Base-by-base conservation (phyloP, 37 sponge, comb jelly and placozoan genomes). In the Amphimedon queenslandica region DNA sequence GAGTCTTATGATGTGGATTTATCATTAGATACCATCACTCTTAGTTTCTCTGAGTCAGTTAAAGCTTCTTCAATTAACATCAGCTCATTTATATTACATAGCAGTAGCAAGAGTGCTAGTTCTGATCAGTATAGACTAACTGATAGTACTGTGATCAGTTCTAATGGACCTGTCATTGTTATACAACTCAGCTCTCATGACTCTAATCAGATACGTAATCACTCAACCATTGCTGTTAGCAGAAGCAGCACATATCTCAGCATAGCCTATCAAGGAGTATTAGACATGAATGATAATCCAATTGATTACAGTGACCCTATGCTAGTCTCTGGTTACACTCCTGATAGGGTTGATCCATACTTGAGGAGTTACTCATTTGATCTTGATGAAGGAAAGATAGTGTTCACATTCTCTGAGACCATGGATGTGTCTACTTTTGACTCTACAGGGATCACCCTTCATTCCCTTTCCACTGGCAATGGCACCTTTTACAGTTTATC, bases 41-140 rank as follows among this genome's bases (percentile, higher is more conserved):
- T 95, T 11, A 80, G 72, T 64, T 95, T 88, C 67, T 86, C 92
- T 32, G 96, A 95, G 57, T 91, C 91, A 32, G 77, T 95, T 41
- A 76, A 82, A 60, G 55, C 66, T 29, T 40, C 53, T 21, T 75
- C 89, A n/a, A 63, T 82, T 65, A 83, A 91, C 42, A 42, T 76
- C 21, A 64, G 63, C 33, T 55, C 67, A 16, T 78, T 84, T 37
- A 64, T 68, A n/a, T 47, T 82, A 33, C 80, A 72, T 1, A 39
- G 74, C 11, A 4, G 36, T 21, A 21, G 58, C 28, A 28, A 21
- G 4, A 57, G 57, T 25, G n/a, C n/a, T n/a, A 2, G 31, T 18
- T 35, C 23, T 34, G 72, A 72, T 25, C 65, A 42, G 1, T 91
- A 91, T 68, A 70, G 40, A 0, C 78, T 95, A 11, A 91, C 86